Evolutionary conservation across 2,113 vertebrate genomes (phyloP), one percentile per base, ranked within the genome.

Genomic region (Podilymbus podiceps): DNA sequence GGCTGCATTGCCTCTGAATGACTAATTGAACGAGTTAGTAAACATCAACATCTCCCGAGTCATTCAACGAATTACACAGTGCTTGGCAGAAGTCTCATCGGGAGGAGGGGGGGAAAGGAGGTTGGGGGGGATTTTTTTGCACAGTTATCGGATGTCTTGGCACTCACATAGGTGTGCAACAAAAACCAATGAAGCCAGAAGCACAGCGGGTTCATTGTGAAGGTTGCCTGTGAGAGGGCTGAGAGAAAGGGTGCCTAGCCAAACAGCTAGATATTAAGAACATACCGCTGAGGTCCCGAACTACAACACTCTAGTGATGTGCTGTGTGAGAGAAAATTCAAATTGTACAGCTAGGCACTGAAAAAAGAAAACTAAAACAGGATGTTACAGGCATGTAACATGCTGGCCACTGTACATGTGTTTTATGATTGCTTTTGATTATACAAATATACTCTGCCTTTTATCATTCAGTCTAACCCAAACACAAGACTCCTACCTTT

Each of bases 201-300:
- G 62, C 74, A 95, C 94, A 96, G 89, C 88, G 71, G 77, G 75
- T 93, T 89, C 78, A 87, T 95, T 96, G 94, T 97, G 58, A 93
- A 88, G 66, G 87, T 8, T 93, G 80, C 62, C 44, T 55, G 74
- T 1, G 24, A 95, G 53, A 82, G 21, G 11, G 12, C 2, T 76
- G 71, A 53, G 40, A 68, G 80, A 94, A 84, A 73, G 62, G 30
- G 38, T 85, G 71, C 81, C 84, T 22, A 74, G 71, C 77, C 92
- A 95, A 94, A 79, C 25, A 88, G 74, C 62, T 35, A 66, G 58
- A 62, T 89, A 69, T 66, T 85, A 85, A 69, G 80, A 68, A 89
- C 69, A 85, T 38, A 66, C 46, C 3, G 3, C 55, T 69, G 28
- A 79, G 58, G 81, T 89, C 84, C 59, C 4, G 11, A 95, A 73